Percentiles rank a stretch among this genome's conserved stretches.
Conservation (phyloP, 2,113 vertebrate genomes). For the Anthoscopus minutus region DNA sequence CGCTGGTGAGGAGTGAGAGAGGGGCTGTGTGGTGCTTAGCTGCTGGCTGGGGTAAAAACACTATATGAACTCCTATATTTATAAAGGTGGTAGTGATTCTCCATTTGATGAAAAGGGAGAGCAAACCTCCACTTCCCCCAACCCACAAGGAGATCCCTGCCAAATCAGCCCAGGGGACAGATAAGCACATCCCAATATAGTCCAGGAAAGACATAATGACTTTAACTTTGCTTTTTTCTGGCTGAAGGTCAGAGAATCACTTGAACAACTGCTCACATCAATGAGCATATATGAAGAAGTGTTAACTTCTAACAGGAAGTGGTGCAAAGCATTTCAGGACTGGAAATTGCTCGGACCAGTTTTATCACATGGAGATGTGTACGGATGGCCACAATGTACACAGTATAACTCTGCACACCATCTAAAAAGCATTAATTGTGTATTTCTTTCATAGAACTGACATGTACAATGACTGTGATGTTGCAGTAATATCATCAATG, state of each 20-base stretch:
- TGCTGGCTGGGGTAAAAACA: not conserved
- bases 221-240: not conserved
- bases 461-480: not conserved
- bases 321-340: not conserved
- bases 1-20: rapidly evolving
- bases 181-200: not conserved
- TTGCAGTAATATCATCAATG: not conserved
- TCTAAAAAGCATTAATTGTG: not conserved
- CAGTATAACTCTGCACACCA: rapidly evolving
- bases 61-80: not conserved
- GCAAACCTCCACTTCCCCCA: not conserved
- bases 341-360: not conserved
- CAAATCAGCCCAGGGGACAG: not conserved
- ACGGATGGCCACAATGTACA: not conserved
- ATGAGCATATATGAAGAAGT: not conserved
- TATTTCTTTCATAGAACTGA: not conserved
- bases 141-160: rapidly evolving
- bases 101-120: not conserved
- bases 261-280: not conserved
- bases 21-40: not conserved
- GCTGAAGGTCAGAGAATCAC: not conserved
- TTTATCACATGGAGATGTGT: not conserved
- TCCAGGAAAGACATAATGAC: not conserved
- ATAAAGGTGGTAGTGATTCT: not conserved
- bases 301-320: not conserved